A percentile compares a stretch with the other conserved stretches of the same genome.
Conservation (phyloP, 2,113 vertebrate genomes). For the Zosterops borbonicus region DNA sequence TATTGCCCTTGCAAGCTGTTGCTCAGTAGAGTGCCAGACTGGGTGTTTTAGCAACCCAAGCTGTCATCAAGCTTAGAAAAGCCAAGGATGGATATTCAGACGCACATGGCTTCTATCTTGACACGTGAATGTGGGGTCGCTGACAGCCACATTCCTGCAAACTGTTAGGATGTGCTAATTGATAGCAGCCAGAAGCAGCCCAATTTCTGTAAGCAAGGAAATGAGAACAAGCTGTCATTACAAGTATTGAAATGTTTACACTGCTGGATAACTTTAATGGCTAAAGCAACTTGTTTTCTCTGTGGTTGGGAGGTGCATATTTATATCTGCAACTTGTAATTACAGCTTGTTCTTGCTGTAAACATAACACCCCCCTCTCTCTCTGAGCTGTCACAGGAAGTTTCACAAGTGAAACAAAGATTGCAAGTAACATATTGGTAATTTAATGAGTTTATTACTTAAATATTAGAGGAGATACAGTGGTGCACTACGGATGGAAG, state of each 20-base stretch:
- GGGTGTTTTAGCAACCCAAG: neutral
- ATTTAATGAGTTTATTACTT: neutral
- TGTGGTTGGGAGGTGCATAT: neutral
- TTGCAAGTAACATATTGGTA: neutral
- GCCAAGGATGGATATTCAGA: neutral
- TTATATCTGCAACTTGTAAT: neutral
- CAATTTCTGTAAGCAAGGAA: neutral
- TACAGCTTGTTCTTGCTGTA: neutral
- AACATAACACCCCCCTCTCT: neutral
- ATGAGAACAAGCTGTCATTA: slow-evolving; percentile 3
- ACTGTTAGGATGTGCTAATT: neutral
- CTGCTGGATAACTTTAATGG: neutral
- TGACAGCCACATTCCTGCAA: neutral
- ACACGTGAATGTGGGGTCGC: neutral
- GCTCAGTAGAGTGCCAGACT: neutral
- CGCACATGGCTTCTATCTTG: neutral
- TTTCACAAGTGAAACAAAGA: neutral
- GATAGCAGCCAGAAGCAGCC: neutral
- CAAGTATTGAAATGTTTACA: neutral
- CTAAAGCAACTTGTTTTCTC: neutral
- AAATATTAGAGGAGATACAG: neutral
- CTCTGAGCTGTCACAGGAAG: neutral
- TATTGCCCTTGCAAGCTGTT: neutral
- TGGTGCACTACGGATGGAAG: neutral
- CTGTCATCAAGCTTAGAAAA: neutral